Base-by-base conservation (phyloP, 1,140 invertebrate genomes). In the Calliphora vicina region DNA sequence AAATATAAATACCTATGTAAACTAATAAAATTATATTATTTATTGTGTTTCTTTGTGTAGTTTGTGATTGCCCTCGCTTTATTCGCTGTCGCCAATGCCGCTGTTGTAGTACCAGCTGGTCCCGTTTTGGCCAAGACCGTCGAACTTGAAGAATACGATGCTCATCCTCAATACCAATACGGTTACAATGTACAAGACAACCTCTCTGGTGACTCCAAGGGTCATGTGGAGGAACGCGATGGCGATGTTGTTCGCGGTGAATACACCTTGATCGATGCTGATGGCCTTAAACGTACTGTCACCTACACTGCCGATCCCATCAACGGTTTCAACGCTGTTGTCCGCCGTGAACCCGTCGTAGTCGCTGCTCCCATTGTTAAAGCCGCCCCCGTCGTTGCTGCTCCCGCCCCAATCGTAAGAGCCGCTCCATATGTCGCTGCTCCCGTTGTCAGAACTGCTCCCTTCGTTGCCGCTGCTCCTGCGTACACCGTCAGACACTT, bases 201-300 rank as follows among this genome's bases (percentile, higher is more conserved):
- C 12, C 87, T 92, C 81, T 94, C 92, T 71, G 93, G 94, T 0
- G 93, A 94, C 87, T 90, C 92, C 27, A 94, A 94, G 87, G 91
- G 89, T 71, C 93, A 94, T 84, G 91, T 93, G 81, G 94, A 94
- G 87, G 87, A 85, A 45, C 90, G 92, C 10, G 90, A 91, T 78
- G 92, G 92, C 27, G 92, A 92, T 83, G 74, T 91, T 17, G 92
- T 92, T 27, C 88, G 88, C 29, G 92, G 92, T 35, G 91, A 90
- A 83, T 92, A 92, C 89, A 90, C 88, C 23, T 85, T 92, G 15
- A 83, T 92, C 23, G 92, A 93, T 17, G 87, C 93, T 61, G 92
- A 93, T 84, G 88, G 88, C 17, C 84, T 85, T 67, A 84, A 84
- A 82, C 82, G 88, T 25, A 84, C 84, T 26, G 88, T 90, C 2